Base-by-base conservation (phyloP, 1,140 invertebrate genomes). In the Anastrepha obliqua region DNA sequence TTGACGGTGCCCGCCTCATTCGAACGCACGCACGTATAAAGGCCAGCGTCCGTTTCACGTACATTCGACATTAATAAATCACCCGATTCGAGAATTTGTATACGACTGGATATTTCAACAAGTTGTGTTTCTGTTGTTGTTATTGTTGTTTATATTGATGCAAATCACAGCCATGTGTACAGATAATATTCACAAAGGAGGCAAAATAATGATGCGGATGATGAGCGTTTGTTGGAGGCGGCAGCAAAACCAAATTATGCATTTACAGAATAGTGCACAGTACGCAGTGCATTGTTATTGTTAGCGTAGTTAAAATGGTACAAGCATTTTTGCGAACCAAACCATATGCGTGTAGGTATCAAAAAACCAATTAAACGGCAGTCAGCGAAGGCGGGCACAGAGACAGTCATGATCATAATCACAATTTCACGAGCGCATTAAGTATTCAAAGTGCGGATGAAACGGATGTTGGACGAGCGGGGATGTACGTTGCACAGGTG, bases 1-100 rank as follows among this genome's bases (percentile, higher is more conserved):
- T 96, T 95, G 8, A 97, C 96, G 88, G 95, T 95, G 60, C 98
- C 98, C 59, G 97, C 97, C 93, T 97, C 97, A 92, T 99, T 99
- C 44, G 96, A 95, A 88, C 98, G 95, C 78, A 97, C 94, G 93
- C 98, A 99, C 9, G 96, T 97, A 92, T 99, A 99, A 91, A 97
- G 96, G 65, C 98, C 98, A 88, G 96, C 96, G 93, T 99, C 98
- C 42, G 94, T 94, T 89, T 96, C 95, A 87, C 96, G 96, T 5
- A 97, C 96, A 81, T 97, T 96, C n/a, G 98, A 97, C 88, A 99
- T 96, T 88, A 98, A 94, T 90, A 98, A 95, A 94, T 97, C 97
- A 11, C 98, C 97, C 88, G 96, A 96, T 81, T 98, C 97, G 87
- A 98, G 93, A 86, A 98, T 96, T 94, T 98, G 97, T 87, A 97